Percentiles rank a stretch among this genome's conserved stretches.
Evolutionary conservation across 2,797 vertebrate species (phyloP).

Genomic region (Crocidura indochinensis): DNA sequence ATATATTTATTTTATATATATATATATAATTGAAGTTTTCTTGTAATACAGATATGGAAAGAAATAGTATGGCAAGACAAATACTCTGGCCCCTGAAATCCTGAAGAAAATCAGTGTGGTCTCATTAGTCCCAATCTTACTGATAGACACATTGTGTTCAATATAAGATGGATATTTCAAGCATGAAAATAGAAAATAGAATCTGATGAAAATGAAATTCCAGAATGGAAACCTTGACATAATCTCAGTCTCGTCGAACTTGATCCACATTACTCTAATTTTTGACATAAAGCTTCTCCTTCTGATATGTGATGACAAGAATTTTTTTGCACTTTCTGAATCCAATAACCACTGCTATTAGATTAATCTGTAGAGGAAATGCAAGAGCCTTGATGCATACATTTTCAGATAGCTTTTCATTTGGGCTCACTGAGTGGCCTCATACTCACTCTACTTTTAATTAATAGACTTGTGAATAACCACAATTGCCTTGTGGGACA

Average conservation of each 20-base stretch:
- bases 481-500: conserved; percentile 89
- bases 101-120: background rate
- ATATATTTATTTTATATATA: no score
- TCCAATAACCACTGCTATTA: conserved; percentile 73
- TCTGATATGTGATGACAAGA: conserved; percentile 81
- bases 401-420: conserved; percentile 80
- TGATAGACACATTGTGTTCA: background rate
- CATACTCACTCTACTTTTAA: conserved; percentile 90
- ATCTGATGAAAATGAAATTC: conserved; percentile 63
- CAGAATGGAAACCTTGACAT: conserved; percentile 76
- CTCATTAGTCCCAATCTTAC: background rate
- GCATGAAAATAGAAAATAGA: conserved; percentile 60
- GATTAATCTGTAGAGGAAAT: conserved; percentile 70
- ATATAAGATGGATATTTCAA: conserved; percentile 52
- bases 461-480: conserved; percentile 91
- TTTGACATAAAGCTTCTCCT: conserved; percentile 72
- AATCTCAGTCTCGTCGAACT: conserved; percentile 11
- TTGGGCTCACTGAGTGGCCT: conserved; percentile 85
- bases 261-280: conserved; percentile 40
- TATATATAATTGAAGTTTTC: background rate
- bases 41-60: background rate
- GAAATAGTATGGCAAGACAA: background rate
- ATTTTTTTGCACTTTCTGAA: conserved; percentile 72
- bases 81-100: background rate
- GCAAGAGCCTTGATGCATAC: no score